These are phyloP conservation scores for Ormyrus nitidulus DNA, from an alignment of 2,888 invertebrate species.

Conservation along the genomic window DNA sequence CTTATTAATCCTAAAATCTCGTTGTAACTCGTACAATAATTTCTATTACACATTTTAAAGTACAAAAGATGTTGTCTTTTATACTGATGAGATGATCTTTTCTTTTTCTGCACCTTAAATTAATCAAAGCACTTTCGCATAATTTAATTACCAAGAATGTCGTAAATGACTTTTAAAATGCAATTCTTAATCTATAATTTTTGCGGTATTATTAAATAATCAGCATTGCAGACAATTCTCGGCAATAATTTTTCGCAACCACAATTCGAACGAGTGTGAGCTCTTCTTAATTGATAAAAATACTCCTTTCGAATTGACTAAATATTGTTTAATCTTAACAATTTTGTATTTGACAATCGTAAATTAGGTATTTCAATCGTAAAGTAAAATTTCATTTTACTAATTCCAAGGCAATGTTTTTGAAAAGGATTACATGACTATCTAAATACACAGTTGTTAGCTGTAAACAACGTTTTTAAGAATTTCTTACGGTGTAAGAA, in stretches of 20 bases:
- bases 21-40: slow-evolving; percentile 49
- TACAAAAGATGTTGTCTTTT: slow-evolving; percentile 37
- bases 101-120: slow-evolving; percentile 27
- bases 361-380: not conserved
- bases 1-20: slow-evolving; percentile 43
- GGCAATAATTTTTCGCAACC: slow-evolving; percentile 6
- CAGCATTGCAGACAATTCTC: not conserved
- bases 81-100: slow-evolving; percentile 9
- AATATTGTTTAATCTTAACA: slow-evolving; percentile 14
- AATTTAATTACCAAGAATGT: too few relatives aligned
- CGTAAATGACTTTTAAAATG: too few relatives aligned
- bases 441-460: not conserved
- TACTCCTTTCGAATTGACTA: not conserved
- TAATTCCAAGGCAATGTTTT: not conserved
- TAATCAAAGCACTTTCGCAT: slow-evolving; percentile 37
- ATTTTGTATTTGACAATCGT: slow-evolving; percentile 8
- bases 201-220: too few relatives aligned
- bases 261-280: slow-evolving; percentile 20
- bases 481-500: not conserved
- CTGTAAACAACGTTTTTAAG: slow-evolving; percentile 1
- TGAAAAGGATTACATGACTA: not conserved
- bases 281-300: slow-evolving; percentile 8
- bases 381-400: slow-evolving; percentile 7
- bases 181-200: too few relatives aligned
- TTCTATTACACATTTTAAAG: slow-evolving; percentile 25